Conservation (phyloP, 2,113 vertebrate species). For the Sardina pilchardus region DNA sequence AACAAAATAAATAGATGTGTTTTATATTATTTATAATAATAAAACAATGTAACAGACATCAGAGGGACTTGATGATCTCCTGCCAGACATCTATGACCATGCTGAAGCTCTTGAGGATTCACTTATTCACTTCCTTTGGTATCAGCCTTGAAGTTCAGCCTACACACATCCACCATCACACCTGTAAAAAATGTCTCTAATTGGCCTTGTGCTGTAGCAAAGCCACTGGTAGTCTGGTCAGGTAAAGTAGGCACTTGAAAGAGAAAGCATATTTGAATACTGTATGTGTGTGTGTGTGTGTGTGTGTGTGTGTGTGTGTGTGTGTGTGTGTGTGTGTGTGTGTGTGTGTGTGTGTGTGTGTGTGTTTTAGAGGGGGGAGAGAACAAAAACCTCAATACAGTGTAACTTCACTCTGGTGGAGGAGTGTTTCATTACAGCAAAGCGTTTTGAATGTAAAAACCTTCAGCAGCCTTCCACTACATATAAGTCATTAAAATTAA, state of each 20-base stretch:
- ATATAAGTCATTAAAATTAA: constrained; percentile 27
- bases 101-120: too few species aligned
- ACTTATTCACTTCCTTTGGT: background rate
- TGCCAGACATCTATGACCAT: too few species aligned
- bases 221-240: background rate
- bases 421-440: constrained; percentile 13
- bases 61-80: too few species aligned
- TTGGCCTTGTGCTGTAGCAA: background rate
- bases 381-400: background rate
- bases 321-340: background rate
- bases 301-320: background rate
- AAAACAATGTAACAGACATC: background rate
- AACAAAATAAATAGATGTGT: background rate
- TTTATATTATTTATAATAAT: background rate
- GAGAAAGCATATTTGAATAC: background rate
- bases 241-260: background rate
- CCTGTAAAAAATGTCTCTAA: background rate
- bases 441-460: background rate
- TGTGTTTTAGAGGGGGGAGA: background rate
- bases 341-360: background rate
- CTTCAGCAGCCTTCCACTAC: constrained; percentile 2
- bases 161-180: background rate
- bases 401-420: background rate
- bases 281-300: too few species aligned
- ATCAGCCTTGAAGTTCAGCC: background rate